Evolutionary conservation across 23 tunicate species (phyloP).

Genomic region (Ascidia mentula): DNA sequence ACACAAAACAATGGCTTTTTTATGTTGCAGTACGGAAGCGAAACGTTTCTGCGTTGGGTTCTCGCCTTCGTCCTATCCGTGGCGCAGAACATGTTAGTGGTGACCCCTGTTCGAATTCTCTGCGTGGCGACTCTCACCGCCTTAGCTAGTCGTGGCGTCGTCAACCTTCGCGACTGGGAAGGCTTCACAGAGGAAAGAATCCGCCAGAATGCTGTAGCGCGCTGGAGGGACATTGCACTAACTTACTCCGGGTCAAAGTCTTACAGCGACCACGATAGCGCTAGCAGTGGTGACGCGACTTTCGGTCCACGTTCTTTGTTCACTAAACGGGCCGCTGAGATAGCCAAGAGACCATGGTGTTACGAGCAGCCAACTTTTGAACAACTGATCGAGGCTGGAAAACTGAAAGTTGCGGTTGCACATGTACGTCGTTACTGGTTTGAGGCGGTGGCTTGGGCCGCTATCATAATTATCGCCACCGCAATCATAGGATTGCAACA

Average conservation of each 20-base stretch:
- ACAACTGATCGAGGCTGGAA: slow-evolving; percentile 45
- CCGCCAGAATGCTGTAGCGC: slow-evolving; percentile 34
- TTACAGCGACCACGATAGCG: neutral
- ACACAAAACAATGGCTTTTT: too few species aligned
- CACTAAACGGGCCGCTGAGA: slow-evolving; percentile 24
- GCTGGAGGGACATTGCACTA: slow-evolving; percentile 39
- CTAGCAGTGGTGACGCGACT: neutral
- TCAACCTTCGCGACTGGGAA: slow-evolving; percentile 40
- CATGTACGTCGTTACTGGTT: slow-evolving; percentile 78
- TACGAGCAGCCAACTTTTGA: slow-evolving; percentile 30
- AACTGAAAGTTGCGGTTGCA: slow-evolving; percentile 50
- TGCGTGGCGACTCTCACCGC: slow-evolving; percentile 35
- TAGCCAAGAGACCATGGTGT: slow-evolving; percentile 35
- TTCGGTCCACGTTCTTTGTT: neutral
- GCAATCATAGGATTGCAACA: slow-evolving; percentile 35
- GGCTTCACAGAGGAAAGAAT: slow-evolving; percentile 42
- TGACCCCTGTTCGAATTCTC: slow-evolving; percentile 38
- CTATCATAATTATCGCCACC: slow-evolving; percentile 32
- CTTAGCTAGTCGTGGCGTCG: neutral
- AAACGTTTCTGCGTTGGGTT: slow-evolving; percentile 48
- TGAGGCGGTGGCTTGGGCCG: slow-evolving; percentile 46
- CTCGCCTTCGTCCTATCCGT: slow-evolving; percentile 52
- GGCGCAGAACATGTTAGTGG: slow-evolving; percentile 41
- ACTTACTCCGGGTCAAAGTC: neutral
- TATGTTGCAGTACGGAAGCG: slow-evolving; percentile 26